Evolutionary conservation across 2,113 vertebrate species (phyloP), one percentile per base, ranked within the genome.

Genomic region (Origma solitaria): DNA sequence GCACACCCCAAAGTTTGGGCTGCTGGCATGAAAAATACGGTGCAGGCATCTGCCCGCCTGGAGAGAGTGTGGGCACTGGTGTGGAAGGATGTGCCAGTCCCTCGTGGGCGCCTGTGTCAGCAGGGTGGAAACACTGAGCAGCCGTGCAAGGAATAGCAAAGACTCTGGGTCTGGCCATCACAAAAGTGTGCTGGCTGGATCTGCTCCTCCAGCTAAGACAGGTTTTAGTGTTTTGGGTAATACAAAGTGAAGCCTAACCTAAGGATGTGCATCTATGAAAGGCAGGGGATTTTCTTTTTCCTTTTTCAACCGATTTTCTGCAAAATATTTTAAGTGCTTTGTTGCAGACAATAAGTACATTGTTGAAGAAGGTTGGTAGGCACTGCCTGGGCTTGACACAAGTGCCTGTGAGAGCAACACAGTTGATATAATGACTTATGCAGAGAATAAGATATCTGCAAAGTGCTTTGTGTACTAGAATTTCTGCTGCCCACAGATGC

Each of bases 81-180:
- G 0, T 22, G 64, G 68, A 64, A 88, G 49, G 50, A 68, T 44
- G 37, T 1, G 2, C 53, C 2, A 1, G 14, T 62, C 27, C 51
- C 45, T 38, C 0, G 0, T 1, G 7, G 27, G 7, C 38, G 47
- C 42, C 51, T 38, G 15, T 47, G 49, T 45, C 68, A 45, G 19
- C 20, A 45, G 51, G 8, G 14, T 44, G 57, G 66, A 64, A 82
- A 53, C 6, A 4, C 33, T 50, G 51, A 77, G 57, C 49, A 76
- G 40, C 24, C 11, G 2, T 3, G 33, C 50, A 35, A 82, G 57
- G 40, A 68, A 10, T 7, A 83, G 50, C 23, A 35, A 70, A 25
- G 25, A 21, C 23, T 53, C 42, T 70, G n/a, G 18, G 5, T 82
- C 49, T 90, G 72, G 11, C 15, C 7, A 3, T 17, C 58, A 37